phyloP scores from a whole-genome alignment of 2,888 invertebrate species.

The Stenchaetothrips biformis region DNA sequence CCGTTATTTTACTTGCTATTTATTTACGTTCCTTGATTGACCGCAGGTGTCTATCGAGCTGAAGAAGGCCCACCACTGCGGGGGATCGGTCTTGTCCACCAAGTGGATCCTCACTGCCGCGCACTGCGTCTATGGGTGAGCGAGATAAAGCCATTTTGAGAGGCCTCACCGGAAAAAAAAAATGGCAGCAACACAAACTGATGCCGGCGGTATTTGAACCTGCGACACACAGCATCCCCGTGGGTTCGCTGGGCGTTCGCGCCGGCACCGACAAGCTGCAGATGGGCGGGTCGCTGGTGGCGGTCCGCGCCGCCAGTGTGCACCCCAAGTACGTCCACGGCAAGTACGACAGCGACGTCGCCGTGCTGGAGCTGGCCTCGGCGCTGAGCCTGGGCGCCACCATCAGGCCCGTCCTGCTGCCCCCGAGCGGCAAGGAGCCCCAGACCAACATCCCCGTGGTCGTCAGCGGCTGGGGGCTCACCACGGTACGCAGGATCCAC shows the following conservation, averaged over 20 bases:
- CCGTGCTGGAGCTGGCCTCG: background rate
- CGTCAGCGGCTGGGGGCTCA: slow-evolving; percentile 16
- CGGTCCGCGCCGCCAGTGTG: background rate
- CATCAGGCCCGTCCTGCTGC: background rate
- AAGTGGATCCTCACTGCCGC: background rate
- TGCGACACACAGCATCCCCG: no score
- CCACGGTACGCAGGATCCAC: background rate
- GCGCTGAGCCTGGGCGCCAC: background rate
- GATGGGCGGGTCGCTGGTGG: background rate
- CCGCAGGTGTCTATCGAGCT: background rate
- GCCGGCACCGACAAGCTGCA: slow-evolving; percentile 16
- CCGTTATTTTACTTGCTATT: no score
- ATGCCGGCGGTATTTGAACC: no score
- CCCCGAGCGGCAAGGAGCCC: background rate
- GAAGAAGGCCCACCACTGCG: background rate
- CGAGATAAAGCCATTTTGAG: background rate
- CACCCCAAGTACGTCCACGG: slow-evolving; percentile 11
- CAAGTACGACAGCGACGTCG: background rate
- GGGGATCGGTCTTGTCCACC: background rate
- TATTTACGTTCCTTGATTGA: no score
- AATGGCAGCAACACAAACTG: no score
- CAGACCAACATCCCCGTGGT: background rate
- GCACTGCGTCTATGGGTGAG: background rate
- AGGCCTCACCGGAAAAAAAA: no score
- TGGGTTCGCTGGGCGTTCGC: background rate